These are phyloP conservation scores for Karalla daura DNA, from an alignment of 2,797 vertebrate genomes.

Conservation along the genomic window DNA sequence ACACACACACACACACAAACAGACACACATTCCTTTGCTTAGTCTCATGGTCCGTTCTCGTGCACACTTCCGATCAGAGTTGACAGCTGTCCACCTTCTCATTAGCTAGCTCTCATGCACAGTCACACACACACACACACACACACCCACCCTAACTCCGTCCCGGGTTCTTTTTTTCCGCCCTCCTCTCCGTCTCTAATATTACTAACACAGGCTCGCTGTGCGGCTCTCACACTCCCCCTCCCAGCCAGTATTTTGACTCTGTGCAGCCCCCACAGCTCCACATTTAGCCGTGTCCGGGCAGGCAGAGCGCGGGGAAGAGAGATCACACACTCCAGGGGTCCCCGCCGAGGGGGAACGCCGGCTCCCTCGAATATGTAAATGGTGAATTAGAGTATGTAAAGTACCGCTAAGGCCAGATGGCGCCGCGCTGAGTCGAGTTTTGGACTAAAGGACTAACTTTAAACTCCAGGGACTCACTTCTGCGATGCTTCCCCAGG, in stretches of 20 bases:
- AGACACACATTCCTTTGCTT: slow-evolving; percentile 53
- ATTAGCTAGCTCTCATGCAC: slow-evolving; percentile 48
- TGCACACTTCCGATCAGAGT: slow-evolving; percentile 42
- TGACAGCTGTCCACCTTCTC: slow-evolving; percentile 69
- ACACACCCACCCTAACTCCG: slow-evolving; percentile 6
- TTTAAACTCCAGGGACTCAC: slow-evolving; percentile 23
- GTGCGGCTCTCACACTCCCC: slow-evolving; percentile 27
- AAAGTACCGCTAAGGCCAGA: neutral
- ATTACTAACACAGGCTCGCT: slow-evolving; percentile 40
- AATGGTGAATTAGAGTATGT: neutral
- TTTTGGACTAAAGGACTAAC: slow-evolving; percentile 27
- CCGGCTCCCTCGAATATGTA: neutral
- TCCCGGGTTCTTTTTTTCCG: neutral
- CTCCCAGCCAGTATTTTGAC: slow-evolving; percentile 34
- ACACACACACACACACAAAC: too few species aligned
- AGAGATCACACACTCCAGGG: slow-evolving; percentile 2
- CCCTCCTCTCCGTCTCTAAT: slow-evolving; percentile 39
- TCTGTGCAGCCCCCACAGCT: slow-evolving; percentile 39
- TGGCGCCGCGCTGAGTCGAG: neutral
- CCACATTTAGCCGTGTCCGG: slow-evolving; percentile 15
- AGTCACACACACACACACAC: neutral
- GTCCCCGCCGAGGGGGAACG: slow-evolving; percentile 1
- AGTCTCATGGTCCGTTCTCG: slow-evolving; percentile 25
- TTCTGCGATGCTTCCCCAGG: slow-evolving; percentile 76
- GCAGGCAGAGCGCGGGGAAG: slow-evolving; percentile 9